A percentile compares a stretch with the other conserved stretches of the same genome.
Conservation (phyloP, 2,888 invertebrate species). For the Limnephilus rhombicus region DNA sequence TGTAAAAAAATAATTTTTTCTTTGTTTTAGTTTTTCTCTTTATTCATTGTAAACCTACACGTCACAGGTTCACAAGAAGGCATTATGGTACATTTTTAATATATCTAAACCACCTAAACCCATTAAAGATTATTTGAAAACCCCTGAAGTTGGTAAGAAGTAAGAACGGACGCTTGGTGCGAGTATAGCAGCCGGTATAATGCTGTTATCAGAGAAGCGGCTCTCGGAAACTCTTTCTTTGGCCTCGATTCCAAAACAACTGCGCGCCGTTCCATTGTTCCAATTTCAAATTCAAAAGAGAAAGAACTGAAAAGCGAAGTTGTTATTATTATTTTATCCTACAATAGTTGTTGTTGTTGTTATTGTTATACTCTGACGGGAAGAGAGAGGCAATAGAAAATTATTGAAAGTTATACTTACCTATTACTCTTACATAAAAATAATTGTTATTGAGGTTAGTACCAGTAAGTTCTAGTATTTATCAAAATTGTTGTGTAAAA, state of each 20-base stretch:
- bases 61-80: too few relatives aligned
- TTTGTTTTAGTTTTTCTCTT: too few relatives aligned
- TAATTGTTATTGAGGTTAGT: too few relatives aligned
- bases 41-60: too few relatives aligned
- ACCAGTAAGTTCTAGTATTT: too few relatives aligned
- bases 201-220: constrained; percentile 5
- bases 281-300: constrained; percentile 63
- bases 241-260: constrained; percentile 63
- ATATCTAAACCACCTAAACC: too few relatives aligned
- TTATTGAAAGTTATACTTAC: not conserved
- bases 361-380: not conserved
- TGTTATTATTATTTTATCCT: not conserved
- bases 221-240: constrained; percentile 60
- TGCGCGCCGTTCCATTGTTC: constrained; percentile 56
- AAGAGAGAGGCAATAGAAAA: constrained; percentile 27
- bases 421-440: too few relatives aligned
- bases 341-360: not conserved
- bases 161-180: not conserved
- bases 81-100: too few relatives aligned
- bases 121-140: not conserved
- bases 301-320: constrained; percentile 55
- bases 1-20: too few relatives aligned
- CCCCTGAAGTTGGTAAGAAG: constrained; percentile 24
- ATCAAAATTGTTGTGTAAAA: too few relatives aligned
- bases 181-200: not conserved